Percentiles rank a stretch among this genome's conserved stretches.
These are phyloP conservation scores for Caranx ignobilis DNA, from an alignment of 2,113 vertebrate species.

Conservation along the genomic window DNA sequence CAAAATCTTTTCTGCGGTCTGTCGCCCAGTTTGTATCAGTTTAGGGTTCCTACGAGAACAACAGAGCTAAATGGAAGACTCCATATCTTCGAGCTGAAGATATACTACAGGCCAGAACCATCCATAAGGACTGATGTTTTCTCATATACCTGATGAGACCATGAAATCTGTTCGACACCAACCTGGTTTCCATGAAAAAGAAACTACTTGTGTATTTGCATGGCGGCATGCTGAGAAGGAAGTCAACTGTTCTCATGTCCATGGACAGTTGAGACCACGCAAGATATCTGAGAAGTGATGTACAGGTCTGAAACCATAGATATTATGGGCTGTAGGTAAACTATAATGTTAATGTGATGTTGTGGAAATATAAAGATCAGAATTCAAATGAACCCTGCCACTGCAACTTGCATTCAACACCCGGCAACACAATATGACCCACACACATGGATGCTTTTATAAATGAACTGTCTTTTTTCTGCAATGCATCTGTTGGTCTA, in stretches of 20 bases:
- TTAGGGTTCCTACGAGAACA: no score
- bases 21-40: no score
- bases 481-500: constrained; percentile 1
- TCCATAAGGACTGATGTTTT: not conserved
- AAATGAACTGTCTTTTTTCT: not conserved
- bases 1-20: no score
- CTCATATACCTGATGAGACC: not conserved
- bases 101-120: not conserved
- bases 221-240: not conserved
- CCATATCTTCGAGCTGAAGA: not conserved
- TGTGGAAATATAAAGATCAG: no score
- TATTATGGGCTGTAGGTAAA: no score
- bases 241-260: not conserved
- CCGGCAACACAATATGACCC: not conserved
- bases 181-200: not conserved
- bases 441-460: not conserved
- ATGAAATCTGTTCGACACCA: not conserved
- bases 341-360: no score
- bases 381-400: not conserved
- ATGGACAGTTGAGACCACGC: not conserved
- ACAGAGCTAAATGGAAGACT: not conserved
- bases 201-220: not conserved
- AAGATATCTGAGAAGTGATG: not conserved
- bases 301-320: not conserved
- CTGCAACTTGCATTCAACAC: not conserved